Evolutionary conservation across 2,888 invertebrate species (phyloP).

Genomic region (Isoperla grammatica): DNA sequence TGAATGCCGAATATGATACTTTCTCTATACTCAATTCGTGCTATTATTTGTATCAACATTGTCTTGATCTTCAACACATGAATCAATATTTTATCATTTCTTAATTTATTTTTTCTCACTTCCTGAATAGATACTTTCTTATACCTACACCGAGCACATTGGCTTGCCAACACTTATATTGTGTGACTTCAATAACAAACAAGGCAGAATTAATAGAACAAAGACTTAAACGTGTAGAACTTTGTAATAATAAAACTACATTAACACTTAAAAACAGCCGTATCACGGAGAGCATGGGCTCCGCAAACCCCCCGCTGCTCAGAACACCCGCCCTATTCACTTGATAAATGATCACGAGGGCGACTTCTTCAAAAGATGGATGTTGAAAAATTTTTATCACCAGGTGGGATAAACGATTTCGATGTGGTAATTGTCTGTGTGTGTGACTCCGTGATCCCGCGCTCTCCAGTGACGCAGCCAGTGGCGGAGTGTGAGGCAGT

Average conservation of each 20-base stretch:
- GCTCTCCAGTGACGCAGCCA: neutral
- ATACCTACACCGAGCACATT: too few species aligned
- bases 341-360: neutral
- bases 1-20: too few species aligned
- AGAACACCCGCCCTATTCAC: conserved; percentile 4
- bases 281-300: conserved; percentile 7
- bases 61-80: too few species aligned
- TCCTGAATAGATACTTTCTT: too few species aligned
- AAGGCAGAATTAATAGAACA: too few species aligned
- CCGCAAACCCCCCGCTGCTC: conserved; percentile 12
- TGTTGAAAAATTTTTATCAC: conserved; percentile 16
- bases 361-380: conserved; percentile 12
- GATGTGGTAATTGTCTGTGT: conserved; percentile 9
- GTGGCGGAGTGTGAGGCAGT: neutral
- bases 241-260: neutral
- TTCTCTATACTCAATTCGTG: too few species aligned
- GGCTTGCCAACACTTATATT: too few species aligned
- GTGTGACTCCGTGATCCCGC: neutral
- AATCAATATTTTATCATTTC: too few species aligned
- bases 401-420: conserved; percentile 12
- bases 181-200: too few species aligned
- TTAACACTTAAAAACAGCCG: conserved; percentile 12
- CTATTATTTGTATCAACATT: too few species aligned
- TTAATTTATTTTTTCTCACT: too few species aligned
- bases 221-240: too few species aligned